Base-by-base conservation (phyloP, 1,140 invertebrate genomes). In the Drosophila albomicans region DNA sequence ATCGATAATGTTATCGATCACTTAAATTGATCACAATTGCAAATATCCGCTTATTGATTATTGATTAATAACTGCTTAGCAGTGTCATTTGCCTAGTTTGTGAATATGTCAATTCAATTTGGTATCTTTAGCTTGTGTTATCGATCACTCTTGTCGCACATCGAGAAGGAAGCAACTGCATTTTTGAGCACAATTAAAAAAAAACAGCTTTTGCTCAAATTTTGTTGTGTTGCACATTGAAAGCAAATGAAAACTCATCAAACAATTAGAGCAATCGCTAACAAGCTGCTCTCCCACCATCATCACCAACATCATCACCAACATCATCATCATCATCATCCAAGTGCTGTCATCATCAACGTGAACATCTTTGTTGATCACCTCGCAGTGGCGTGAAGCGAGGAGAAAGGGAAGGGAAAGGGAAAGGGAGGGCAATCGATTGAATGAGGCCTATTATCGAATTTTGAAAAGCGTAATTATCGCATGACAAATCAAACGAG, bases 401-500 rank as follows among this genome's bases (percentile, higher is more conserved):
- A 1, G 5, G 49, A 16, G 7, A 5, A 10, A 11, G 28, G 5
- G 5, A 5, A 48, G 51, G 48, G 41, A 15, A 5, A 48, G 51
- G 48, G 41, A 15, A 28, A 28, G 25, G 49, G 58, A 56, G 68
- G 75, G 81, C 74, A 77, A 86, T 79, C 82, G 62, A 67, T 65
- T 88, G 76, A 87, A 87, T 87, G 84, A 88, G 67, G 84, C 84
- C 84, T 87, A 87, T 87, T 87, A 87, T 87, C 69, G 84, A 75
- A 72, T 69, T 82, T 87, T 84, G 84, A 87, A 87, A 88, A 82
- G 74, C 85, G 70, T 87, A 88, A 87, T 87, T 87, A 89, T 88
- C 85, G 73, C 80, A 69, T 84, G 84, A 87, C 84, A 87, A 87
- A 84, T 76, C 73, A 88, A 84, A 81, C 80, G 35, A 38, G 35